Percentiles rank a stretch among this genome's conserved stretches.
These are phyloP conservation scores for Dicentrarchus labrax DNA, from an alignment of 2,113 vertebrate species.

Conservation along the genomic window DNA sequence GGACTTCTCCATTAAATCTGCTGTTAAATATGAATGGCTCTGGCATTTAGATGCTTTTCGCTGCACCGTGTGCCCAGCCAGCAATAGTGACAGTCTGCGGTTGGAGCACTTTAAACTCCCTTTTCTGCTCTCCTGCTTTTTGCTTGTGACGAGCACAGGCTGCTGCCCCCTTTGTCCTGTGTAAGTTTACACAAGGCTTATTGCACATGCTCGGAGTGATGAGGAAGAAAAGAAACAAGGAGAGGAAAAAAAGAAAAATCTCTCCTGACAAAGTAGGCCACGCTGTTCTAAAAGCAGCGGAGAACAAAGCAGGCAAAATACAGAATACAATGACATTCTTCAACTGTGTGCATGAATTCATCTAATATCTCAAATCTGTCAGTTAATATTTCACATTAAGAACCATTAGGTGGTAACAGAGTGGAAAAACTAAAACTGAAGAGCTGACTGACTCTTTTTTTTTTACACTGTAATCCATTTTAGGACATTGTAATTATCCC, in stretches of 20 bases:
- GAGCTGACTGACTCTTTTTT: background rate
- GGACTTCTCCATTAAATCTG: slow-evolving; percentile 72
- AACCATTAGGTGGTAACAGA: background rate
- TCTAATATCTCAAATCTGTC: background rate
- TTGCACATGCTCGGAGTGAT: slow-evolving; percentile 15
- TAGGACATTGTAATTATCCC: background rate
- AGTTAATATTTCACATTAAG: background rate
- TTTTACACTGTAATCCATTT: background rate
- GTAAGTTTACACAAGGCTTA: slow-evolving; percentile 57
- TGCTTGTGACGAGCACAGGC: background rate
- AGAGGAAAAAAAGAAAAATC: background rate
- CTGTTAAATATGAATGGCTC: slow-evolving; percentile 70
- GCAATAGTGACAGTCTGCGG: slow-evolving; percentile 3
- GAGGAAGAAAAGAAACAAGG: slow-evolving; percentile 6
- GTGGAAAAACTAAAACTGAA: too few species aligned
- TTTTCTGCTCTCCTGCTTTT: slow-evolving; percentile 35
- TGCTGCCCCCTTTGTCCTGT: slow-evolving; percentile 11
- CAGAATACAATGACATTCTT: background rate
- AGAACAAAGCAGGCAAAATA: background rate
- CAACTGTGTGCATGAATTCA: background rate
- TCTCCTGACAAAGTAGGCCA: slow-evolving; percentile 10
- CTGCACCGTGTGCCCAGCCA: slow-evolving; percentile 21
- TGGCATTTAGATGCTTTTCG: slow-evolving; percentile 30
- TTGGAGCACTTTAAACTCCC: slow-evolving; percentile 53
- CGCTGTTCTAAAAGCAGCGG: background rate